These are phyloP conservation scores for Aspidapion aeneum DNA, from an alignment of 2,888 invertebrate genomes.

Conservation along the genomic window DNA sequence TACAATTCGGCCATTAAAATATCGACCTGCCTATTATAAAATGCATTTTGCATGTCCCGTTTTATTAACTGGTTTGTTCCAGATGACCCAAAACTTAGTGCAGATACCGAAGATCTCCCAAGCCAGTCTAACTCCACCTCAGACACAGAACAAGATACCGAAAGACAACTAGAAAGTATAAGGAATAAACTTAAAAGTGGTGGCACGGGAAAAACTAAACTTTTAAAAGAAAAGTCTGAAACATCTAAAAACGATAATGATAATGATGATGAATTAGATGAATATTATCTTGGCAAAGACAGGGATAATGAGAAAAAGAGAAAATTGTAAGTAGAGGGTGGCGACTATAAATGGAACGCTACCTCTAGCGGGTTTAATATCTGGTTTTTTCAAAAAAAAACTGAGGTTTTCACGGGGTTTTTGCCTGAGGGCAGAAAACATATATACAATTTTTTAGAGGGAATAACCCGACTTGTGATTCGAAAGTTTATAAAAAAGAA, in stretches of 20 bases:
- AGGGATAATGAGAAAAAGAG: constrained; percentile 54
- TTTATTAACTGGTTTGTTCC: no score
- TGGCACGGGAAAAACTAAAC: constrained; percentile 32
- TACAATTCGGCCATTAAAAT: no score
- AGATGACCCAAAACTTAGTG: constrained; percentile 86
- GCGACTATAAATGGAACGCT: no score
- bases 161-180: constrained; percentile 48
- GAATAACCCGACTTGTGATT: no score
- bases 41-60: no score
- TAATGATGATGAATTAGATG: constrained; percentile 49
- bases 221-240: constrained; percentile 28
- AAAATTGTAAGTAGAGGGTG: constrained; percentile 39
- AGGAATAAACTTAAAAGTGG: constrained; percentile 49
- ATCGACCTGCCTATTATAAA: no score
- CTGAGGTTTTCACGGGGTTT: no score
- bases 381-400: no score
- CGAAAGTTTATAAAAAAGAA: no score
- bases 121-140: constrained; percentile 34
- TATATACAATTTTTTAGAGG: no score
- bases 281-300: constrained; percentile 59
- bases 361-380: no score
- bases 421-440: no score
- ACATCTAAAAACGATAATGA: constrained; percentile 10
- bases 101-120: constrained; percentile 54
- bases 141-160: constrained; percentile 40